A percentile compares a stretch with the other conserved stretches of the same genome.
Evolutionary conservation across 1,140 invertebrate species (phyloP).

Genomic region (Akabosia matsudoensis): DNA sequence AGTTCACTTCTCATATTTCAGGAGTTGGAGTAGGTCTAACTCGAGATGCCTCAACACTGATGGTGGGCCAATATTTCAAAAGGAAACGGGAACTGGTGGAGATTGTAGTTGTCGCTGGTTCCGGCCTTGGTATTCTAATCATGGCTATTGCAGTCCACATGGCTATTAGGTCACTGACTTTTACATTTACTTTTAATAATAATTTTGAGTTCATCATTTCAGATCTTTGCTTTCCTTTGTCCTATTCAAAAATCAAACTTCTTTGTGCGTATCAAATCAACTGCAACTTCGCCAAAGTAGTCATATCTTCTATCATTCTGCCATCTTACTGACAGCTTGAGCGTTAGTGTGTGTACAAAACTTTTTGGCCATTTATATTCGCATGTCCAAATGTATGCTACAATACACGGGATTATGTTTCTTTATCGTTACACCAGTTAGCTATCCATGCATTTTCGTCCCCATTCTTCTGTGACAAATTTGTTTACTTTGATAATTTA

Average conservation of each 20-base stretch:
- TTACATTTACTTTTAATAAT: neutral
- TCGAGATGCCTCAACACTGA: slow-evolving; percentile 77
- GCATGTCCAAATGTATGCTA: too few species aligned
- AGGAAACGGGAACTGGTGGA: slow-evolving; percentile 77
- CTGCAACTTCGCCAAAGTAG: too few species aligned
- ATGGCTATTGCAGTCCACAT: slow-evolving; percentile 77
- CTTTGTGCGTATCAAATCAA: too few species aligned
- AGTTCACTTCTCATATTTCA: slow-evolving; percentile 48
- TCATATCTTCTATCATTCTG: too few species aligned
- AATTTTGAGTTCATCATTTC: neutral
- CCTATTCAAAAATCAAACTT: too few species aligned
- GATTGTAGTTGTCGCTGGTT: slow-evolving; percentile 79
- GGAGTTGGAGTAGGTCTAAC: slow-evolving; percentile 80
- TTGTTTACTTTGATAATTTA: neutral
- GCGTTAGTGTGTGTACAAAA: too few species aligned
- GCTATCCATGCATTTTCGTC: neutral
- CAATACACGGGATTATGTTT: too few species aligned
- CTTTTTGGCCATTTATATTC: too few species aligned
- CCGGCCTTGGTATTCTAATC: slow-evolving; percentile 75
- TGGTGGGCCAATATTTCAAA: slow-evolving; percentile 90
- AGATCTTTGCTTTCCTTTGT: too few species aligned
- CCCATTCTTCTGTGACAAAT: neutral
- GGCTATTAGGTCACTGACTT: slow-evolving; percentile 65
- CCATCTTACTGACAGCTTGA: too few species aligned
- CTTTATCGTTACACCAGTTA: too few species aligned